Base-by-base conservation (phyloP, 2,113 vertebrate genomes). In the Prionailurus viverrinus region DNA sequence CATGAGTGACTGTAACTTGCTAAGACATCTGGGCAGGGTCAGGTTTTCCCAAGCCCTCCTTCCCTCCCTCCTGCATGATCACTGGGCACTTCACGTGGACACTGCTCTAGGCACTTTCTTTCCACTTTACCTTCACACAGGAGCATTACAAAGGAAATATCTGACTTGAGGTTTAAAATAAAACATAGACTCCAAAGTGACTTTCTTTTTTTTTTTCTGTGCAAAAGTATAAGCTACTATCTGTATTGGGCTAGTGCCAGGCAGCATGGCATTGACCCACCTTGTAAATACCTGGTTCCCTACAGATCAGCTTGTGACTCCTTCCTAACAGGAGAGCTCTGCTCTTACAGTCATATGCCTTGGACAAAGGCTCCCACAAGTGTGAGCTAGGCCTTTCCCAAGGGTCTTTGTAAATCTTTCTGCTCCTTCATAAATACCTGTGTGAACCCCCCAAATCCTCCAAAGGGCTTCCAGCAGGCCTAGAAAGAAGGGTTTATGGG, bases 51-150 rank as follows among this genome's bases (percentile, higher is more conserved):
- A 79, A 27, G 45, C 3, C 2, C 12, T 78, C 51, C 53, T 48
- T 14, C 15, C 66, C 27, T 33, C 27, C 45, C 29, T 36, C 23
- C 41, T 8, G 2, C 10, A 39, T 5, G 7, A 12, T 48, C 61
- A 41, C 27, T 1, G 4, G 84, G 25, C 25, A 55, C 63, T 7
- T 48, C n/a, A 55, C 27, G 1, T 0, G 3, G 29, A 55, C 4
- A 1, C 58, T 65, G 18, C 48, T 79, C 55, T 87, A 23, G 33
- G 18, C 18, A 65, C 12, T 51, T 29, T 41, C 53, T 48, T 25
- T 39, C 63, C 25, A 48, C 18, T 14, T 23, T 48, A 19, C 25
- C 14, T 23, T 89, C 88, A 94, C 2, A 25, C 13, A 51, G n/a
- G 15, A 48, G 9, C 0, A 2, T 48, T 23, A 14, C 5, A 36